Percentiles rank a stretch among this genome's conserved stretches.
Evolutionary conservation across 2,797 vertebrate genomes (phyloP).

Genomic region (Sebastes reedi): DNA sequence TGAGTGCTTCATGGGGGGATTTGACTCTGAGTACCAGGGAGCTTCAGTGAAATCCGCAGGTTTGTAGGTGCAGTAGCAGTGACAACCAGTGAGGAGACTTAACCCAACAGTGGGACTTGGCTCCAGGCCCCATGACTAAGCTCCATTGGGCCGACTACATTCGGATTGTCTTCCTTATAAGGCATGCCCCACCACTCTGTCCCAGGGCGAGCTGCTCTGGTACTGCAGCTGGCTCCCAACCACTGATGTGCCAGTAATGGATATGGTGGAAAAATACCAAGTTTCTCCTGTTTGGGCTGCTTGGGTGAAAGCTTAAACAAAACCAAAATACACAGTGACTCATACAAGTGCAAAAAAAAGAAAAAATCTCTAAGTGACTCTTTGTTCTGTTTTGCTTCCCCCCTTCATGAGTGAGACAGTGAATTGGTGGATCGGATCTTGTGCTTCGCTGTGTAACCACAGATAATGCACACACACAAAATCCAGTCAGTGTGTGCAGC

Average conservation of each 20-base stretch:
- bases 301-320: slow-evolving; percentile 42
- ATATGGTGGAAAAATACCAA: slow-evolving; percentile 56
- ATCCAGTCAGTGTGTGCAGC: neutral
- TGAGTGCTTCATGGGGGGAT: slow-evolving; percentile 12
- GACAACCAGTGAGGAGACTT: slow-evolving; percentile 44
- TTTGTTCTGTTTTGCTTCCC: slow-evolving; percentile 45
- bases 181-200: slow-evolving; percentile 65
- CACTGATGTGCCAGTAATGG: slow-evolving; percentile 45
- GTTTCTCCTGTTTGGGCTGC: slow-evolving; percentile 13
- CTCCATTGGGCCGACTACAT: slow-evolving; percentile 59
- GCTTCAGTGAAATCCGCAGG: slow-evolving; percentile 32
- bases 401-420: slow-evolving; percentile 8
- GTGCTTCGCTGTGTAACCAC: slow-evolving; percentile 9
- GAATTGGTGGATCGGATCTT: neutral
- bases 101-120: slow-evolving; percentile 65
- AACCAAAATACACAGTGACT: slow-evolving; percentile 51
- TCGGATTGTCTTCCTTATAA: slow-evolving; percentile 81
- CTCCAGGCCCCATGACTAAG: slow-evolving; percentile 71
- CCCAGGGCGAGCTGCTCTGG: slow-evolving; percentile 52
- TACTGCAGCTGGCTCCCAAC: slow-evolving; percentile 59
- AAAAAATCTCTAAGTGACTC: slow-evolving; percentile 41
- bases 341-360: slow-evolving; percentile 36
- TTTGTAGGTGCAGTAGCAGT: slow-evolving; percentile 49
- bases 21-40: slow-evolving; percentile 5
- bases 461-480: slow-evolving; percentile 1